Evolutionary conservation across 2,888 invertebrate species (phyloP), one percentile per base, ranked within the genome.

Genomic region (Rhamnusium bicolor): DNA sequence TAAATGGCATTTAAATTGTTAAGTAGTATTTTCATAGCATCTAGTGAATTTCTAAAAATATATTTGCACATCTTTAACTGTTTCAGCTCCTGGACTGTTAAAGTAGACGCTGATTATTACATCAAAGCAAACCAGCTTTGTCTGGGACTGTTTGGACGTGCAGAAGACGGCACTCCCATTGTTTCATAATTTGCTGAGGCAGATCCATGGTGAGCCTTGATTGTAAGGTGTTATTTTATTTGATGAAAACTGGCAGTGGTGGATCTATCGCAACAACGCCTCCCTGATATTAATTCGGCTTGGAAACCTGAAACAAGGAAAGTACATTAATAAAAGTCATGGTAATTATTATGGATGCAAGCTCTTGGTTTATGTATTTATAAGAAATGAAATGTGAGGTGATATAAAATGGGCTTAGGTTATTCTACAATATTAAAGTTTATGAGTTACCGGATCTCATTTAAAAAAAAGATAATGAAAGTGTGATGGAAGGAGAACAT

Each of bases 241-340:
- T 58, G 61, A 72, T 70, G 68, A 63, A 67, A 62, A n/a, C 21
- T 32, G 58, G n/a, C 54, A 47, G 66, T 58, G 49, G 69, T 60
- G 49, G 63, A 53, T 66, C 74, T 70, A 68, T 74, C 58, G 29
- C 27, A 56, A 67, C 60, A 32, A 53, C 65, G n/a, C n/a, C n/a
- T 70, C 68, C 46, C 46, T 51, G 4, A 21, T 71, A 75, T 66
- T 67, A 72, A 72, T 75, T 72, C 61, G 53, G 14, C 46, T 60
- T 51, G 40, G 63, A 51, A 62, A 72, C 69, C 75, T 75, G 72
- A 49, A 75, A 75, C 75, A 75, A 71, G 71, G 71, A 72, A 68
- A 75, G 54, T 62, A 70, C 68, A 72, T 75, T 75, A 72, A 75
- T 75, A 72, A 72, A 75, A 67, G 75, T 70, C 67, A 54, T 19